Base-by-base conservation (phyloP, 1,140 invertebrate genomes). In the Kradibia gibbosae region DNA sequence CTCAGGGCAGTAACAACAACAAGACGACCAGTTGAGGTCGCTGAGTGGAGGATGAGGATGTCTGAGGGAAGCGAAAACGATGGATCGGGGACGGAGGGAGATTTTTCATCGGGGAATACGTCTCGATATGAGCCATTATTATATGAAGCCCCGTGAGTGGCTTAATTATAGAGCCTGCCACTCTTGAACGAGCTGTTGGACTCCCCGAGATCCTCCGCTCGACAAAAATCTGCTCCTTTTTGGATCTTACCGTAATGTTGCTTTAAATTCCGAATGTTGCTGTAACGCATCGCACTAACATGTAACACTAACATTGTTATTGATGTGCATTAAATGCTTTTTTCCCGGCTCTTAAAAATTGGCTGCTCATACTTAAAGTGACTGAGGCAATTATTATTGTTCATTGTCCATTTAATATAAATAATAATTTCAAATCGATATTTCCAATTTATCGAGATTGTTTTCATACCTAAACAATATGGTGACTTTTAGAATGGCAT, bases 131-230 rank as follows among this genome's bases (percentile, higher is more conserved):
- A 42, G 45, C 65, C 53, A 53, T 67, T 78, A 78, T 78, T 67
- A 67, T 55, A 73, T n/a, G 36, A 39, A n/a, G 28, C 13, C 22
- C n/a, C 53, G 13, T 4, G 60, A 78, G 45, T 78, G 42, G 42
- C 78, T 80, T 80, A 80, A 80, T 80, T 80, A 65, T 39, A 67
- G 55, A 48, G n/a, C 48, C 53, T 39, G 78, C 17, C 70, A 60
- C 53, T 73, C 53, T 1, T 53, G 48, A 10, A 1, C 15, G 25
- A 60, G 39, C 53, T 28, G 31, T 67, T 25, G 5, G 39, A 77
- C 11, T 65, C 10, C 13, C 60, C 10, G 31, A 62, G 60, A 34
- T 62, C 13, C 36, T 7, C n/a, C 60, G 28, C 22, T 17, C 20
- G 17, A 31, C 1, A 55, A 36, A 74, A 74, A 74, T 55, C 8